These are phyloP conservation scores for Alfaro cultratus DNA, from an alignment of 2,797 vertebrate species.

Conservation along the genomic window DNA sequence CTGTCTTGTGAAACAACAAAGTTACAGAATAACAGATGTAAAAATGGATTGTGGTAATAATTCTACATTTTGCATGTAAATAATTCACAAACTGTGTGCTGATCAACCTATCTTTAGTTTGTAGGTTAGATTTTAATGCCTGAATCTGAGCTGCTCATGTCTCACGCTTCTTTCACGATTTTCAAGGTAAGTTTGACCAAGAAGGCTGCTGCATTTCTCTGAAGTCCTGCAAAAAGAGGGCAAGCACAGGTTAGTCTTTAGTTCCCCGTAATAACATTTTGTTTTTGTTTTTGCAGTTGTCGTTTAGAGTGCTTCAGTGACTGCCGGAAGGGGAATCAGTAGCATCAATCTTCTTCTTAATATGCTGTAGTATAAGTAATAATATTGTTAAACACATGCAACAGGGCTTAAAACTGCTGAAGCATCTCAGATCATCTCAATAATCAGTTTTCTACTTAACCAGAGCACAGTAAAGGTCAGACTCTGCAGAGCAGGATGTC, in stretches of 20 bases:
- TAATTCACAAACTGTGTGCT: background rate
- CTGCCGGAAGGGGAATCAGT: background rate
- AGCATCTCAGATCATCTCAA: background rate
- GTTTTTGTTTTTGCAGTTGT: conserved; percentile 7
- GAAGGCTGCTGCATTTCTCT: conserved; percentile 19
- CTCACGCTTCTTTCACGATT: background rate
- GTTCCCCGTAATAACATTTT: conserved; percentile 1
- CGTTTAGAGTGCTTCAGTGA: background rate
- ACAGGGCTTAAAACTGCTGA: conserved; percentile 45
- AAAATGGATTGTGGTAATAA: background rate
- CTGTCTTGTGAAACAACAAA: background rate
- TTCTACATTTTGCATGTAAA: background rate
- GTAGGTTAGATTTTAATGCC: conserved; percentile 16
- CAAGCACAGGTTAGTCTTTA: background rate
- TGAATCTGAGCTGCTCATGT: background rate
- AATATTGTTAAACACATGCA: conserved; percentile 44
- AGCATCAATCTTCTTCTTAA: conserved; percentile 5
- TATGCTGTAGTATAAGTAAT: conserved; percentile 16
- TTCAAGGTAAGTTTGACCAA: conserved; percentile 16
- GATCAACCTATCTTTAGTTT: background rate
- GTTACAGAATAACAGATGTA: conserved; percentile 1
- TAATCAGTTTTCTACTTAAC: background rate
- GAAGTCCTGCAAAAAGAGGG: conserved; percentile 12
- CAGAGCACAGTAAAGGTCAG: conserved; percentile 2
- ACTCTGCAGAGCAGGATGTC: conserved; percentile 49